Base-by-base conservation (phyloP, 2,113 vertebrate genomes). In the Carassius auratus region DNA sequence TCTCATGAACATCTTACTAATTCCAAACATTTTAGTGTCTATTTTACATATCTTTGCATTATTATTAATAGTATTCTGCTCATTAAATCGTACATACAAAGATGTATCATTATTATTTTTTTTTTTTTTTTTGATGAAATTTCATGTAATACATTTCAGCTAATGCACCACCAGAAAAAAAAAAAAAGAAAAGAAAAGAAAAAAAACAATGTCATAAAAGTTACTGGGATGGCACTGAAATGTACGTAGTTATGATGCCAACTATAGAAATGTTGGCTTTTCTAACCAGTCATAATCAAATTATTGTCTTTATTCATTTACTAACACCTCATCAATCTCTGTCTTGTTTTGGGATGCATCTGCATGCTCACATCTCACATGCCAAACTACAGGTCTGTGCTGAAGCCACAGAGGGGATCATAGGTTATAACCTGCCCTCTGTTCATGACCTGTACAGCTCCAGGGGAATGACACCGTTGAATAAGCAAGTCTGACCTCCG, bases 321-420 rank as follows among this genome's bases (percentile, higher is more conserved):
- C n/a, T 7, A 17, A 50, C 23, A 66, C 79, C 38, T 52, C 42
- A 68, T 68, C 42, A 81, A 81, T 81, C 61, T 81, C 62, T 50
- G 79, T 68, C 79, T 68, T 68, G 62, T 68, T 68, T 33, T 52
- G 38, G 26, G 62, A 68, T 6, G 42, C 79, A 50, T 81, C 62
- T 50, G 45, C 62, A 81, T 52, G 42, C 42, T 26, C 42, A 19
- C 23, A 66, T 42, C 42, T 26, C 42, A 19, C 23, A 66, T 42
- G 45, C 38, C 62, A 52, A 68, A 81, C 38, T 68, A 50, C 42
- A 68, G 45, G 79, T 5, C 62, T 21, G 62, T 48, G 21, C 1
- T 48, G 62, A 68, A 23, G 30, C 23, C 79, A 50, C 79, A 81
- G 42, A 68, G 62, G 42, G 26, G 23, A 48, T 81, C 79, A 26